Evolutionary conservation across 2,888 invertebrate genomes (phyloP), one percentile per base, ranked within the genome.

Genomic region (Hedychridium roseum): DNA sequence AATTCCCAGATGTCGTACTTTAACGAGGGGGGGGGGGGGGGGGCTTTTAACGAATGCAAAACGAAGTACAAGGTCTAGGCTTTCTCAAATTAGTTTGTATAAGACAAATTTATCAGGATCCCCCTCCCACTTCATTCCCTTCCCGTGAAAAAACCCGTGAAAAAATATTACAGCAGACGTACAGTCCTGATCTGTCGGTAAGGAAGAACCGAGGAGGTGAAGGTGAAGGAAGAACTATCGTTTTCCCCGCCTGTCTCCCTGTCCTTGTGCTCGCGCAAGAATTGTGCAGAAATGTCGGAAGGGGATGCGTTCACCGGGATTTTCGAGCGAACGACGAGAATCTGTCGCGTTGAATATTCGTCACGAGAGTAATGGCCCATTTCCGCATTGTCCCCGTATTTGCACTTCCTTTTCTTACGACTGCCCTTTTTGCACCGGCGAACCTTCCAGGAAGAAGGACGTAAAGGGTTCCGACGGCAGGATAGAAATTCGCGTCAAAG

Each of bases 81-180:
- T 53, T 43, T 28, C 50, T 43, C 53, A 64, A 64, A 63, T 63
- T 63, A 63, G 64, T 63, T 63, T 56, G 63, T 64, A 60, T 58
- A 50, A 50, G 50, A 28, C 47, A 58, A 64, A 63, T 63, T 60
- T 64, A 64, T 63, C 64, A 63, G 51, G 58, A 60, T 51, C 53
- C 43, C 38, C 44, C 16, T 41, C 34, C 43, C 50, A 43, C n/a
- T n/a, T n/a, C n/a, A n/a, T n/a, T n/a, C n/a, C n/a, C n/a, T n/a
- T n/a, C n/a, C n/a, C n/a, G n/a, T n/a, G n/a, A n/a, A n/a, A n/a
- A n/a, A n/a, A n/a, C n/a, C n/a, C n/a, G n/a, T n/a, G n/a, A n/a
- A n/a, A n/a, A 60, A 64, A 64, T 64, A 64, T 59, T 64, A 64
- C 59, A 56, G 64, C 57, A 49, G 54, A 50, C 54, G 49, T 50